Conservation (phyloP, 1,140 invertebrate genomes). For the Bombus pyrosoma region DNA sequence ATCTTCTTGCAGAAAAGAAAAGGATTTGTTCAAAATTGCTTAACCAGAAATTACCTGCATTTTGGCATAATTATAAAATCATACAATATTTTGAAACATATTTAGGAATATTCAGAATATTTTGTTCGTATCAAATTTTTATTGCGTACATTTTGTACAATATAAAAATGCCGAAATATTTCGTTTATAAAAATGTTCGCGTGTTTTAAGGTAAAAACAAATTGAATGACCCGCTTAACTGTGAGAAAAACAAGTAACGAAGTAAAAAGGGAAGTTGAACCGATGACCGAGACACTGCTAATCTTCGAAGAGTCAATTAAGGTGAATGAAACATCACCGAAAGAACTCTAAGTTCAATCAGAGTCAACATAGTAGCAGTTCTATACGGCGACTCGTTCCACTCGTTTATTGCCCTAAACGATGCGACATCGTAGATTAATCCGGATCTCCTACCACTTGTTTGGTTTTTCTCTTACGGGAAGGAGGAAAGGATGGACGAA, state of each 20-base stretch:
- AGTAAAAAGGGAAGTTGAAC: neutral
- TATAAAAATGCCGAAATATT: neutral
- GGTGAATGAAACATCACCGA: conserved; percentile 21
- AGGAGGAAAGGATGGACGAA: conserved; percentile 34
- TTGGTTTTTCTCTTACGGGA: neutral
- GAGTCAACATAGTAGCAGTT: neutral
- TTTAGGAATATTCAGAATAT: neutral
- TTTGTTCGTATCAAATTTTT: neutral
- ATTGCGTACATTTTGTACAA: too few relatives aligned
- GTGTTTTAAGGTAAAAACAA: neutral
- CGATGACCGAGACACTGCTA: neutral
- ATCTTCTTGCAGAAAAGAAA: too few relatives aligned
- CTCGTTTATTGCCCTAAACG: conserved; percentile 30
- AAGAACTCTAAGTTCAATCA: neutral
- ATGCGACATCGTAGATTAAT: conserved; percentile 70
- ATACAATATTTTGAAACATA: neutral
- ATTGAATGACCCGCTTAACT: neutral
- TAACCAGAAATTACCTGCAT: too few relatives aligned
- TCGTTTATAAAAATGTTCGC: neutral
- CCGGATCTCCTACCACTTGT: conserved; percentile 30
- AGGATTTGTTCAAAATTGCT: too few relatives aligned
- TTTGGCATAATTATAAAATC: too few relatives aligned
- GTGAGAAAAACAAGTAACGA: neutral
- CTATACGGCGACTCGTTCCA: neutral
- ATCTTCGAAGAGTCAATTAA: conserved; percentile 39